These are phyloP conservation scores for Actinia equina DNA, from an alignment of 64 coral and sea anemone species.

Conservation along the genomic window DNA sequence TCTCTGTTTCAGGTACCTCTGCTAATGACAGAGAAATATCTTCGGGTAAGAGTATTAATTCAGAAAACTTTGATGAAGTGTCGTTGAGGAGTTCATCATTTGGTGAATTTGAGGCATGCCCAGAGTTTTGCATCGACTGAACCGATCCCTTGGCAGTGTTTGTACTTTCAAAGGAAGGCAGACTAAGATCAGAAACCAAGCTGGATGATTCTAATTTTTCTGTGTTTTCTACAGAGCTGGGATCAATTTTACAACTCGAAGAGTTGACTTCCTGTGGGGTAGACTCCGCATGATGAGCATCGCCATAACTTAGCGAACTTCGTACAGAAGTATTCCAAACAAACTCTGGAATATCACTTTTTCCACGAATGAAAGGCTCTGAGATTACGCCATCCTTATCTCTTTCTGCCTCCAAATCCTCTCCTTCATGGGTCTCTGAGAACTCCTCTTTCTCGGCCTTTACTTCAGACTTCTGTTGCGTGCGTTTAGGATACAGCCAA, in stretches of 20 bases:
- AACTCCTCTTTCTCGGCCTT: neutral
- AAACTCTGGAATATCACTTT: neutral
- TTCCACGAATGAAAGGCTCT: neutral
- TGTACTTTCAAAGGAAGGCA: neutral
- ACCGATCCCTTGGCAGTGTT: neutral
- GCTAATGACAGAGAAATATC: neutral
- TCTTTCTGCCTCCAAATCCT: neutral
- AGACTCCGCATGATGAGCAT: neutral
- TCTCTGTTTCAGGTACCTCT: neutral
- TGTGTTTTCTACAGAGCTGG: neutral
- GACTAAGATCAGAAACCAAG: neutral
- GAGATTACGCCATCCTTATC: neutral
- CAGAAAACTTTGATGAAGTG: conserved; percentile 8
- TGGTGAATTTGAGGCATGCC: neutral
- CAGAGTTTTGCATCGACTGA: neutral
- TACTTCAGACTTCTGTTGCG: neutral
- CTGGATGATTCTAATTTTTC: neutral
- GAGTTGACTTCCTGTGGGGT: neutral
- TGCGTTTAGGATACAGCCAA: conserved; percentile 4
- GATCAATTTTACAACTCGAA: neutral
- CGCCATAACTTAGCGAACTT: neutral
- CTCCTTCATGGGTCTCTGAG: neutral
- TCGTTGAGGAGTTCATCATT: neutral
- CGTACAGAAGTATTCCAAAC: neutral
- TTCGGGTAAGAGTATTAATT: neutral